Conservation (phyloP, 1,140 invertebrate species). For the Marisa cornuarietis region DNA sequence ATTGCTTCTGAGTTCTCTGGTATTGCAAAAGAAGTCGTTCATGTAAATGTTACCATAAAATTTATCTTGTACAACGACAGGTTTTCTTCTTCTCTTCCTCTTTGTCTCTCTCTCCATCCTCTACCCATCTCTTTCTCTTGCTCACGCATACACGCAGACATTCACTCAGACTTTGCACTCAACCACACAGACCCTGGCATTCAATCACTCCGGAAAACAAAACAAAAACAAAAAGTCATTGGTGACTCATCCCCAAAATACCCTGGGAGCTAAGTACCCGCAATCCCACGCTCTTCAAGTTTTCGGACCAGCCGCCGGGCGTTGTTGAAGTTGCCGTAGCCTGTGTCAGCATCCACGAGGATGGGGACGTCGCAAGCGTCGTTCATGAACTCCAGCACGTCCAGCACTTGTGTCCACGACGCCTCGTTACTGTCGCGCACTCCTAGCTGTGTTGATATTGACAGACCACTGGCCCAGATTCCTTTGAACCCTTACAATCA, state of each 20-base stretch:
- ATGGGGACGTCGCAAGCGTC: constrained; percentile 67
- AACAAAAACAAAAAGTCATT: not conserved
- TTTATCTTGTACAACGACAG: no score
- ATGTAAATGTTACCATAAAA: no score
- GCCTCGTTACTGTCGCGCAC: constrained; percentile 69
- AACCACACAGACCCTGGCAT: not conserved
- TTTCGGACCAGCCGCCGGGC: constrained; percentile 66
- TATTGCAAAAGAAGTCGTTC: no score
- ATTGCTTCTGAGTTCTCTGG: no score
- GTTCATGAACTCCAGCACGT: constrained; percentile 68
- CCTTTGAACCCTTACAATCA: constrained; percentile 63
- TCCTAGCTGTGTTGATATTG: constrained; percentile 66
- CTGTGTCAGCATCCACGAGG: constrained; percentile 69
- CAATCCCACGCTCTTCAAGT: constrained; percentile 67
- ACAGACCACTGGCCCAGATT: constrained; percentile 68
- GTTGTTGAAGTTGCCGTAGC: constrained; percentile 70
- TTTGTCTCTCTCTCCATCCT: no score
- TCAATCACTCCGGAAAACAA: no score
- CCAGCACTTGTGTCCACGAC: constrained; percentile 69
- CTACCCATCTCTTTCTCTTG: no score
- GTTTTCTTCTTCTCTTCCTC: no score
- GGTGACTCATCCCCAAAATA: not conserved
- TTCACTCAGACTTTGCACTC: not conserved
- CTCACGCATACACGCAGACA: not conserved
- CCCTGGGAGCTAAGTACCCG: constrained; percentile 51